Conservation (phyloP, 2,113 vertebrate genomes). For the Misgurnus mizolepis region DNA sequence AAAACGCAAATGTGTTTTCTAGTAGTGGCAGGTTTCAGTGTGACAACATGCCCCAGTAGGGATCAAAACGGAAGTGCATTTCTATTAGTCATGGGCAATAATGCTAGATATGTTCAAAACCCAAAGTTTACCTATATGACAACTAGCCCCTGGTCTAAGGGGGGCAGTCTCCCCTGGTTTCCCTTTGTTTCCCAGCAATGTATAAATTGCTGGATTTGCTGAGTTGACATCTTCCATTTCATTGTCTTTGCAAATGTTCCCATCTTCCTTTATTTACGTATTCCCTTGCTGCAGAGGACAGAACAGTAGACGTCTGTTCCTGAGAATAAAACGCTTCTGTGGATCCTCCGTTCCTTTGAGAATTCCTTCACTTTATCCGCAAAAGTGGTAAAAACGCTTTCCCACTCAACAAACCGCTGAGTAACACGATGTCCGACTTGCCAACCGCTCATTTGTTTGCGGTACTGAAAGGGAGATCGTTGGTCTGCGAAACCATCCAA, state of each 20-base stretch:
- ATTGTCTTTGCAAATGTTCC: background rate
- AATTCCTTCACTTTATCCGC: slow-evolving; percentile 59
- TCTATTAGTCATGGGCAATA: no score
- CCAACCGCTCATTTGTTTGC: slow-evolving; percentile 36
- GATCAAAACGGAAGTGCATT: no score
- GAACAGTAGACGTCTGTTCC: slow-evolving; percentile 61
- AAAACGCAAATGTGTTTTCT: background rate
- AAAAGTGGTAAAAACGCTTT: slow-evolving; percentile 65
- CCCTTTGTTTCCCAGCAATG: background rate
- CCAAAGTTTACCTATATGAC: no score
- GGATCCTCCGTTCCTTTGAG: slow-evolving; percentile 59
- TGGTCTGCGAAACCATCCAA: slow-evolving; percentile 38
- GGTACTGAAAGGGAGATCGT: slow-evolving; percentile 21
- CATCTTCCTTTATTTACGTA: slow-evolving; percentile 31
- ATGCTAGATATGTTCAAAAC: no score
- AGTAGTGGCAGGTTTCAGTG: no score
- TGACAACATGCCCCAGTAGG: no score
- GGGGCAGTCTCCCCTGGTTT: no score
- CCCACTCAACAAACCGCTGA: slow-evolving; percentile 66
- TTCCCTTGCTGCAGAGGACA: slow-evolving; percentile 2
- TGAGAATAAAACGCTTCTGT: slow-evolving; percentile 52
- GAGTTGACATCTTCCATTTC: background rate
- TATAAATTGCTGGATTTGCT: background rate
- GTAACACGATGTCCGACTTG: slow-evolving; percentile 59
- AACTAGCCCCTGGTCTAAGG: no score